These are phyloP conservation scores for Eupithecia exiguata DNA, from an alignment of 2,888 invertebrate genomes.

Conservation along the genomic window DNA sequence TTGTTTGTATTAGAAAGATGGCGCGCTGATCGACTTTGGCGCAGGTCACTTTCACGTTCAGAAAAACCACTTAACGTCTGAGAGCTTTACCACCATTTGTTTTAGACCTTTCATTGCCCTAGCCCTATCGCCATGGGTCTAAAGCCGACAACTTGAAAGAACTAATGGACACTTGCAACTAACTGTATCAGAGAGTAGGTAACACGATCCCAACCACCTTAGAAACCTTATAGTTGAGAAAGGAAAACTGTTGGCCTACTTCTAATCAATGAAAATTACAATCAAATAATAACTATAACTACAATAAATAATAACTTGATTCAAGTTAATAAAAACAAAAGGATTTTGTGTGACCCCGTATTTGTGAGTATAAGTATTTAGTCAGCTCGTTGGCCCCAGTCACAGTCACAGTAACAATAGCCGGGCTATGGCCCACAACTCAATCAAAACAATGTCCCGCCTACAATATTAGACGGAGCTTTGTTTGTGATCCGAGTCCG, in stretches of 20 bases:
- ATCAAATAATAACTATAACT: too few species aligned
- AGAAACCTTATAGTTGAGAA: not conserved
- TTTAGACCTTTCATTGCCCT: not conserved
- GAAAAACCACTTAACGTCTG: not conserved
- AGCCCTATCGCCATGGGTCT: not conserved
- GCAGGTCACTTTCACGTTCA: slow-evolving; percentile 3
- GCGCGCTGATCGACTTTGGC: not conserved
- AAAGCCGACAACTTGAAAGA: not conserved
- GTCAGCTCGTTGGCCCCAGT: not conserved
- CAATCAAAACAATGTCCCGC: not conserved
- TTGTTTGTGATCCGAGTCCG: not conserved
- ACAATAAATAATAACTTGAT: too few species aligned
- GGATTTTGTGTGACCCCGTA: not conserved
- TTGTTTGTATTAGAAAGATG: slow-evolving; percentile 12
- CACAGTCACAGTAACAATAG: not conserved
- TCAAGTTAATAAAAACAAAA: not conserved
- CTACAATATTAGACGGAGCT: not conserved
- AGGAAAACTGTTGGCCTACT: not conserved
- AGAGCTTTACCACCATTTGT: not conserved
- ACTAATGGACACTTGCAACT: not conserved
- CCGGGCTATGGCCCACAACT: not conserved
- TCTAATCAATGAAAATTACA: too few species aligned
- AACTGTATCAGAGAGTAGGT: too few species aligned
- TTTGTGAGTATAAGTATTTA: not conserved
- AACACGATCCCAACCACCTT: too few species aligned